Conservation (phyloP, 2,888 invertebrate species). For the Hirtodrosophila alboralis region DNA sequence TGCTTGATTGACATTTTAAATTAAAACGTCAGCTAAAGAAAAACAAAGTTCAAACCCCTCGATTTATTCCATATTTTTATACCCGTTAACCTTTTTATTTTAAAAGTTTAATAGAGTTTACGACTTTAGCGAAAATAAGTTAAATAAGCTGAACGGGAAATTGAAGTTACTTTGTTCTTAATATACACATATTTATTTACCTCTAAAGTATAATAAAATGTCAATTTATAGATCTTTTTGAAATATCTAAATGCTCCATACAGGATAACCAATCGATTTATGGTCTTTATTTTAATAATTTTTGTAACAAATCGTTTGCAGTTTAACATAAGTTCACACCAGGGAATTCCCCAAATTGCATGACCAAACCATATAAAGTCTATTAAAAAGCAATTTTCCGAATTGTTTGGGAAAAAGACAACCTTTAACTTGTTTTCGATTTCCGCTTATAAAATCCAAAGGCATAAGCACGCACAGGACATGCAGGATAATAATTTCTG, state of each 20-base stretch:
- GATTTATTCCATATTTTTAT: conserved; percentile 15
- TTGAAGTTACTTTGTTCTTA: background rate
- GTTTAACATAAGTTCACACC: conserved; percentile 40
- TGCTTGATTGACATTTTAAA: conserved; percentile 44
- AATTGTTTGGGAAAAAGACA: conserved; percentile 13
- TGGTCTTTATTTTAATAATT: conserved; percentile 32
- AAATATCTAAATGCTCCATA: conserved; percentile 1
- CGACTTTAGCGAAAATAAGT: conserved; percentile 11
- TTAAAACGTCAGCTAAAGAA: conserved; percentile 1
- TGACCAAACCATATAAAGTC: conserved; percentile 33
- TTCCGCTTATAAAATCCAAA: conserved; percentile 49
- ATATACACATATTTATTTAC: too few relatives aligned
- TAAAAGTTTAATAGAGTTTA: too few relatives aligned
- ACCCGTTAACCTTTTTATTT: background rate
- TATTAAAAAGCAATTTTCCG: conserved; percentile 60
- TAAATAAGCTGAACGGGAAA: conserved; percentile 2
- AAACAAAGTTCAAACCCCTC: conserved; percentile 1
- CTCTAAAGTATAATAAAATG: too few relatives aligned
- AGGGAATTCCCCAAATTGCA: conserved; percentile 42
- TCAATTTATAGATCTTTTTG: conserved; percentile 2
- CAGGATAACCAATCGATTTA: conserved; percentile 8
- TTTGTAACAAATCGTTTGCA: conserved; percentile 19
- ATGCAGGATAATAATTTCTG: conserved; percentile 26
- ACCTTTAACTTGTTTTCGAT: conserved; percentile 75
- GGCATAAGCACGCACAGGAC: conserved; percentile 26